Conservation (phyloP, 1,140 invertebrate species). For the Zaprionus vittiger region DNA sequence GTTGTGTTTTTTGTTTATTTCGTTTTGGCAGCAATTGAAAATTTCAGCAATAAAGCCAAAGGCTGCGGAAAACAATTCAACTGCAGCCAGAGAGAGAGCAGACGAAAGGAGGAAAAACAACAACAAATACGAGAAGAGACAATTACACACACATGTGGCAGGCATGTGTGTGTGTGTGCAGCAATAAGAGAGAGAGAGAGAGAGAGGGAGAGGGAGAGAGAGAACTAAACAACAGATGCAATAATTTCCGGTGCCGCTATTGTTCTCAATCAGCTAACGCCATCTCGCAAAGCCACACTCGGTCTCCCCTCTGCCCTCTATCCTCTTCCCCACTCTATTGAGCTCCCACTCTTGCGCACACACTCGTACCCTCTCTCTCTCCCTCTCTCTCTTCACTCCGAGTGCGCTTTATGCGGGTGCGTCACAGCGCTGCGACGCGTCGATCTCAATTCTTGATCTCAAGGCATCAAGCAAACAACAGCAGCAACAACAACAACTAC, state of each 20-base stretch:
- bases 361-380: neutral
- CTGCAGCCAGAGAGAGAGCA: conserved; percentile 55
- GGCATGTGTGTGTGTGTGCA: neutral
- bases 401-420: conserved; percentile 9
- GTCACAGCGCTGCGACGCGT: neutral
- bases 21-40: conserved; percentile 48
- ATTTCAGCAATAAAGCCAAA: conserved; percentile 38
- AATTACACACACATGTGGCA: neutral
- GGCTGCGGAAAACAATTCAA: conserved; percentile 59
- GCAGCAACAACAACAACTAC: neutral
- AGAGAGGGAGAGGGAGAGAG: neutral
- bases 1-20: conserved; percentile 12
- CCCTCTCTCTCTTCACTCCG: neutral
- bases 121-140: conserved; percentile 3
- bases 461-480: neutral
- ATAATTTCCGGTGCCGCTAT: conserved; percentile 77
- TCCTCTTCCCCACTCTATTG: neutral
- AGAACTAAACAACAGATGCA: conserved; percentile 76
- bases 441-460: conserved; percentile 7
- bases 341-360: conserved; percentile 16
- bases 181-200: conserved; percentile 15
- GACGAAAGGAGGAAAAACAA: conserved; percentile 28
- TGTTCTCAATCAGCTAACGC: conserved; percentile 80
- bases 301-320: conserved; percentile 8
- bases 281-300: conserved; percentile 52